phyloP scores from a whole-genome alignment of 2,797 vertebrate species.

The Mormyrops boulengeri region DNA sequence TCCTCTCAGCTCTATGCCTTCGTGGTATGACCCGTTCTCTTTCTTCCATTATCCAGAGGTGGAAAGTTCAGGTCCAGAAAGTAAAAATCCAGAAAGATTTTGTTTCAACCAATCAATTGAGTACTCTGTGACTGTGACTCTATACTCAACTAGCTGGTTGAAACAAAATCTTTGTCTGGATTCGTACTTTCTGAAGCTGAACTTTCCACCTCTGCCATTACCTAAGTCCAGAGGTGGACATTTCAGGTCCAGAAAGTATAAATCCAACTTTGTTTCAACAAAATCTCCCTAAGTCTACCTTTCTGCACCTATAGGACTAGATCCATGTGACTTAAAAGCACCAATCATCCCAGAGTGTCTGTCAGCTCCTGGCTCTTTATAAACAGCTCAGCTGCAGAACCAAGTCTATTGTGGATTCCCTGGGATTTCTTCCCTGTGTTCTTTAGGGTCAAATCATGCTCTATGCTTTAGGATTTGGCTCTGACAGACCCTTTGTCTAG shows the following conservation, averaged over 20 bases:
- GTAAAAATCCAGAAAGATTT: neutral
- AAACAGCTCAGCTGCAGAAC: neutral
- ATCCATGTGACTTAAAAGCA: neutral
- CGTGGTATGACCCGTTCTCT: constrained; percentile 67
- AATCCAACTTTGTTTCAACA: too few species aligned
- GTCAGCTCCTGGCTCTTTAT: neutral
- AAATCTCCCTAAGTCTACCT: neutral
- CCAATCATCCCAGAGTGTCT: neutral
- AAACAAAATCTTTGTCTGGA: neutral
- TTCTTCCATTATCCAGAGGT: neutral
- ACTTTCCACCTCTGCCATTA: neutral
- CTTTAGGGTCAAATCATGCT: neutral
- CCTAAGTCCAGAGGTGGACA: neutral
- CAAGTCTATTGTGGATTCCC: neutral
- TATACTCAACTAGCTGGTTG: neutral
- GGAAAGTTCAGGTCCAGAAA: neutral
- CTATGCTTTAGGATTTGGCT: neutral
- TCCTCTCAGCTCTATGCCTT: constrained; percentile 83
- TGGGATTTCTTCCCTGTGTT: neutral
- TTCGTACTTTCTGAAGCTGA: neutral
- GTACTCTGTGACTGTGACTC: neutral
- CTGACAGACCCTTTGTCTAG: neutral
- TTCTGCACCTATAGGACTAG: neutral
- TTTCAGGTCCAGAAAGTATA: too few species aligned
- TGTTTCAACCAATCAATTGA: neutral